These are phyloP conservation scores for Varanus salvator DNA, from an alignment of 2,113 vertebrate species.

Conservation along the genomic window DNA sequence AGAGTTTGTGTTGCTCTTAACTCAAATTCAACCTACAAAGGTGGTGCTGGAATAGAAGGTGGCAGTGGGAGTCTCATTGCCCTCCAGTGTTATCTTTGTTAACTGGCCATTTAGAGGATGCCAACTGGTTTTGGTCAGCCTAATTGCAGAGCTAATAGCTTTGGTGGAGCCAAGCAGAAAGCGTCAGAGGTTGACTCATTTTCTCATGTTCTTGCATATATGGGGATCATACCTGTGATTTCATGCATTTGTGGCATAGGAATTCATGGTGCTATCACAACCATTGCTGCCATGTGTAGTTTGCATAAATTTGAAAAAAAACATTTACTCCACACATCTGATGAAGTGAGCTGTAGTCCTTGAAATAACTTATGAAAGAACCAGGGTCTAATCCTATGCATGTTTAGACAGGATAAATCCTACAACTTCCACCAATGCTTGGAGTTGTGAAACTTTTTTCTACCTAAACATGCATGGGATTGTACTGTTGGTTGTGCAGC, in stretches of 20 bases:
- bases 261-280: too few relatives aligned
- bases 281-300: too few relatives aligned
- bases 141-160: not conserved
- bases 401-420: too few relatives aligned
- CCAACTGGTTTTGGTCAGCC: not conserved
- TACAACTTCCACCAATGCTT: too few relatives aligned
- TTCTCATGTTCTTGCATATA: not conserved
- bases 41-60: conserved; percentile 56
- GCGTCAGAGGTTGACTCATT: not conserved
- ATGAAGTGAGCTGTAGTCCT: too few relatives aligned
- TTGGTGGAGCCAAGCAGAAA: not conserved
- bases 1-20: conserved; percentile 71
- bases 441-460: too few relatives aligned
- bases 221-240: not conserved
- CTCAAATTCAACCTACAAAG: conserved; percentile 65
- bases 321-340: too few relatives aligned
- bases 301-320: too few relatives aligned
- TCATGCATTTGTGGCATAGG: not conserved
- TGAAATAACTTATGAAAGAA: too few relatives aligned
- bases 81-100: conserved; percentile 19
- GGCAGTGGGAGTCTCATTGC: conserved; percentile 31
- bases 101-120: conserved; percentile 19
- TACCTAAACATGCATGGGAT: too few relatives aligned
- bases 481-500: too few relatives aligned
- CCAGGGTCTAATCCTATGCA: too few relatives aligned